phyloP scores from a whole-genome alignment of 1,140 invertebrate genomes.

The Heliconius himera region DNA sequence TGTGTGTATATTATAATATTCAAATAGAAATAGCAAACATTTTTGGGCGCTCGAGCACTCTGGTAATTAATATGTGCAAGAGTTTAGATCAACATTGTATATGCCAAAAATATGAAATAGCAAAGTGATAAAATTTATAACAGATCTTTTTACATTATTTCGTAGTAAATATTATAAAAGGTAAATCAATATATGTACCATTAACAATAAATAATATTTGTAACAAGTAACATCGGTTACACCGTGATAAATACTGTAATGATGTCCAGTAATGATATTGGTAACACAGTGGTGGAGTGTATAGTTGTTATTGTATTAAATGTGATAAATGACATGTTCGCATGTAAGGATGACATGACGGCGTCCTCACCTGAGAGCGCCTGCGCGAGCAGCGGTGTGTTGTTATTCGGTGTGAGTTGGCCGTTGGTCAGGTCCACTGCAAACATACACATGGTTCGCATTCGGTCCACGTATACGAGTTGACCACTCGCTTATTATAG shows the following conservation, averaged over 20 bases:
- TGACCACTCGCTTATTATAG: conserved; percentile 63
- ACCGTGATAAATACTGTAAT: conserved; percentile 12
- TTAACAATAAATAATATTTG: conserved; percentile 7
- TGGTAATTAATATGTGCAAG: background rate
- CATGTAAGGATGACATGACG: conserved; percentile 33
- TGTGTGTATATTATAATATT: too few species aligned
- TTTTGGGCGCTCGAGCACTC: background rate
- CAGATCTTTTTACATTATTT: background rate
- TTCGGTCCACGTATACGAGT: conserved; percentile 65
- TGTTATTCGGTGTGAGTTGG: conserved; percentile 96
- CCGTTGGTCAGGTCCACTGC: conserved; percentile 97
- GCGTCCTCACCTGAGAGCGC: conserved; percentile 92
- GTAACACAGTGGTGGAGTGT: conserved; percentile 16
- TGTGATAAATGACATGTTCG: conserved; percentile 39
- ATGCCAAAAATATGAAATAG: conserved; percentile 4
- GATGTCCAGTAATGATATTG: conserved; percentile 26
- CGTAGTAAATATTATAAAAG: background rate
- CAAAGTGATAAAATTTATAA: too few species aligned
- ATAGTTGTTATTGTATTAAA: conserved; percentile 20
- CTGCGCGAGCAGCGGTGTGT: conserved; percentile 95
- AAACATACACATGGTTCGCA: conserved; percentile 84
- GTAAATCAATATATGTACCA: background rate
- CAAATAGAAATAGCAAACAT: too few species aligned
- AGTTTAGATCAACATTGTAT: background rate
- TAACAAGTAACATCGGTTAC: conserved; percentile 2